Evolutionary conservation across 2,888 invertebrate genomes (phyloP).

Genomic region (Brenthis hecate): DNA sequence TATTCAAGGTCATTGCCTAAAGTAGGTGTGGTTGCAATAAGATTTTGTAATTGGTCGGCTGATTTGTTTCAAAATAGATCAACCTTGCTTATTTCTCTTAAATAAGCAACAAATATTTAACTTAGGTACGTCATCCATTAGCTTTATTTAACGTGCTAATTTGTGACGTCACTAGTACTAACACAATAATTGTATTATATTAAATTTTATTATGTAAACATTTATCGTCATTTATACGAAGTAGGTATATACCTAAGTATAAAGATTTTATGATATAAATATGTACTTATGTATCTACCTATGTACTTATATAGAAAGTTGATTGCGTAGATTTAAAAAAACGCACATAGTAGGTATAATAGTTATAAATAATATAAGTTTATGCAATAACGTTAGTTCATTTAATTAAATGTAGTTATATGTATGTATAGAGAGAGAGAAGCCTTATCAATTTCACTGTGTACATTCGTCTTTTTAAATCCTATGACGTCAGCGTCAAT

Average conservation of each 20-base stretch:
- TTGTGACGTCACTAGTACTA: conserved; percentile 1
- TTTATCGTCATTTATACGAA: too few relatives aligned
- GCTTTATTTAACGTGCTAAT: conserved; percentile 14
- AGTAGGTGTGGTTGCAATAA: conserved; percentile 1
- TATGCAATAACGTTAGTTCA: background rate
- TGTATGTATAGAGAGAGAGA: conserved; percentile 2
- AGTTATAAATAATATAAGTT: background rate
- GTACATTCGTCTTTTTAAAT: background rate
- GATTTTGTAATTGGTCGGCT: conserved; percentile 6
- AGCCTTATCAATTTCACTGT: conserved; percentile 19
- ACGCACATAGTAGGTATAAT: too few relatives aligned
- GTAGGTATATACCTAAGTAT: too few relatives aligned
- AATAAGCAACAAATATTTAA: conserved; percentile 8
- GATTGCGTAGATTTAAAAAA: too few relatives aligned
- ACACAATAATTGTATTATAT: background rate
- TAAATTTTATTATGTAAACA: background rate
- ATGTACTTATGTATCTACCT: too few relatives aligned
- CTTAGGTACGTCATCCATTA: conserved; percentile 4
- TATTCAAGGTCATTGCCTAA: conserved; percentile 6
- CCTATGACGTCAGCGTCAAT: conserved; percentile 23
- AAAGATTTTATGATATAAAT: too few relatives aligned
- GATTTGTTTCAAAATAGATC: conserved; percentile 8
- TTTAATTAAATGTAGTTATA: conserved; percentile 10
- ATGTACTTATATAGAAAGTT: too few relatives aligned
- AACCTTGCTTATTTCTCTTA: background rate